phyloP scores from a whole-genome alignment of 37 sponge, comb jelly and placozoan species.

The Eunapius fragilis region DNA sequence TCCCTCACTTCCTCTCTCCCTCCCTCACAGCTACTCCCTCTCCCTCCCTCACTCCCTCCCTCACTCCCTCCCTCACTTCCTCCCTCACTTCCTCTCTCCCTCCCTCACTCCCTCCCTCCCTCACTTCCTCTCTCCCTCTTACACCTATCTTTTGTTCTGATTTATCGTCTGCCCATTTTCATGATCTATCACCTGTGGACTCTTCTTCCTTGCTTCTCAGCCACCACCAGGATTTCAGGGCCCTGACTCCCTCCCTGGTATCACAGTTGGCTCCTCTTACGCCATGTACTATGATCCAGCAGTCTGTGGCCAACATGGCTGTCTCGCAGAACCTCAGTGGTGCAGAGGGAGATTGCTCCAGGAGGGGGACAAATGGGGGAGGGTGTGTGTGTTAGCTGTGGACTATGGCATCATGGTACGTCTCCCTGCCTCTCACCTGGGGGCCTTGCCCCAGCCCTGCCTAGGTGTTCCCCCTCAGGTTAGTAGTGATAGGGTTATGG shows the following conservation, averaged over 20 bases:
- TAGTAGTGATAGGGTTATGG: too few species aligned
- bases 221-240: neutral
- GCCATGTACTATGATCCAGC: conserved; percentile 3
- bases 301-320: neutral
- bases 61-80: neutral
- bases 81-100: neutral
- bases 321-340: conserved; percentile 16
- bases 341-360: conserved; percentile 23
- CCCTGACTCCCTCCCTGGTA: neutral
- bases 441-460: conserved; percentile 25
- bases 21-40: neutral
- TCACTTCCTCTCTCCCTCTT: neutral
- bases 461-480: conserved; percentile 57
- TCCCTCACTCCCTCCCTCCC: neutral
- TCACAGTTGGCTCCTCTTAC: neutral
- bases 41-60: neutral
- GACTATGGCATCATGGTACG: conserved; percentile 46
- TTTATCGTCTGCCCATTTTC: too few species aligned
- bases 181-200: too few species aligned
- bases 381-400: conserved; percentile 12
- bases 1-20: neutral
- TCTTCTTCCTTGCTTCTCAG: neutral
- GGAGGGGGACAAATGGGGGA: neutral
- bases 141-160: too few species aligned
- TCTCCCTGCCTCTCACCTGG: conserved; percentile 4